Evolutionary conservation across 2,113 vertebrate genomes (phyloP).

Genomic region (Lampris incognitus): DNA sequence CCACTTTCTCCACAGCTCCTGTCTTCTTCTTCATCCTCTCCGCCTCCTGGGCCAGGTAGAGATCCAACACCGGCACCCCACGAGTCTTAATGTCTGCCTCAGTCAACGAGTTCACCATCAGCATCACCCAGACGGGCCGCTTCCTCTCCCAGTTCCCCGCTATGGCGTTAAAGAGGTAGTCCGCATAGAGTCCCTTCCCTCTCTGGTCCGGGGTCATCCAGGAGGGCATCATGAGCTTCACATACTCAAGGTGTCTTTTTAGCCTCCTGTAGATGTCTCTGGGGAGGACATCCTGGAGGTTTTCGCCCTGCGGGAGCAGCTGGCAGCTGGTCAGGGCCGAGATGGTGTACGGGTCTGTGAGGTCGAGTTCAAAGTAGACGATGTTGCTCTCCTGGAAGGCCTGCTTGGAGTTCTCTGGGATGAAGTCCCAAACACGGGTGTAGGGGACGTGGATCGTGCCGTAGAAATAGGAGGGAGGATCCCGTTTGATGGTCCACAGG

Average conservation of each 20-base stretch:
- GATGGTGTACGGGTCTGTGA: slow-evolving; percentile 88
- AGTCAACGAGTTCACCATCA: slow-evolving; percentile 91
- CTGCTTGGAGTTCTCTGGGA: slow-evolving; percentile 90
- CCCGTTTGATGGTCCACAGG: slow-evolving; percentile 91
- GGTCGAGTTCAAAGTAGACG: slow-evolving; percentile 90
- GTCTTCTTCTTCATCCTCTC: slow-evolving; percentile 89
- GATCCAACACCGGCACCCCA: slow-evolving; percentile 87
- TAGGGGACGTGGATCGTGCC: slow-evolving; percentile 92
- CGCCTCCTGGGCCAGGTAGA: slow-evolving; percentile 91
- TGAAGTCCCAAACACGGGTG: slow-evolving; percentile 90
- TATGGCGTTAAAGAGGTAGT: slow-evolving; percentile 93
- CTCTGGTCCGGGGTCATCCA: slow-evolving; percentile 93
- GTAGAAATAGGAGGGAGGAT: slow-evolving; percentile 90
- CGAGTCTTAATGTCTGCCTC: slow-evolving; percentile 88
- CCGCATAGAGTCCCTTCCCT: slow-evolving; percentile 89
- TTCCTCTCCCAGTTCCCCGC: slow-evolving; percentile 92
- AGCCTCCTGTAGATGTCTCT: slow-evolving; percentile 86
- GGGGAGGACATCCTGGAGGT: slow-evolving; percentile 89
- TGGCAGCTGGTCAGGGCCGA: slow-evolving; percentile 89
- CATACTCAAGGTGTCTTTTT: slow-evolving; percentile 88
- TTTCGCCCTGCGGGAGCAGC: slow-evolving; percentile 87
- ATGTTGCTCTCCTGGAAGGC: slow-evolving; percentile 90
- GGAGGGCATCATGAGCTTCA: slow-evolving; percentile 91
- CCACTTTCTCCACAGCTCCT: slow-evolving; percentile 90
- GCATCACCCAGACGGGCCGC: slow-evolving; percentile 91